Evolutionary conservation across 1,140 invertebrate species (phyloP), one percentile per base, ranked within the genome.

Genomic region (Tetramorium parvispinum): DNA sequence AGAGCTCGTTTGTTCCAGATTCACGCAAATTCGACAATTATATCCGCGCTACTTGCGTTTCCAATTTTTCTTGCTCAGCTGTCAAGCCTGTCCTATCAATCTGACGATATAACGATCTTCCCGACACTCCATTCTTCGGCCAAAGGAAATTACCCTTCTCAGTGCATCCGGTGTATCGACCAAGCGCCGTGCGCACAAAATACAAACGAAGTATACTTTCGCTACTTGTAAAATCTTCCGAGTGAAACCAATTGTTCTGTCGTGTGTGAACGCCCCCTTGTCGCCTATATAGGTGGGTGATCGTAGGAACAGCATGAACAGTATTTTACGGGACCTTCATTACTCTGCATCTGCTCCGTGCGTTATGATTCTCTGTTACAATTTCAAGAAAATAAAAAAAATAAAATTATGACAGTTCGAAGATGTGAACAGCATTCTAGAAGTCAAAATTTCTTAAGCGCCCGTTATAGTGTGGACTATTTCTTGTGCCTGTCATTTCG

Each of bases 221-320:
- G 92, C 94, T 94, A 83, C 82, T 91, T 82, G 68, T 82, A 87
- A 90, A 91, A 94, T 92, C 85, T 85, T 37, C 87, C 76, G 79
- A 95, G 94, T 94, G 94, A 95, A 94, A 95, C 94, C 92, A 88
- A 95, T 95, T 95, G 93, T 94, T 94, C 92, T 88, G 77, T 92
- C 89, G 89, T 89, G 92, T 94, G 93, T 92, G 93, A 95, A 94
- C 71, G 73, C 75, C 86, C 88, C 81, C 89, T 86, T 81, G 87
- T 85, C 91, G 91, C 89, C 91, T 95, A 95, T 95, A 95, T 93
- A 95, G 92, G 43, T 82, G 73, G 85, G 83, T 89, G 86, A 78
- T 76, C 81, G 10, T 11, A 40, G 85, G 32, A 75, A 63, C 78
- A 91, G 73, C 86, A 89, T 92, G 57, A 89, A 70, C 94, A 95